Evolutionary conservation across 2,888 invertebrate species (phyloP), one percentile per base, ranked within the genome.

Genomic region (Bedellia somnulentella): DNA sequence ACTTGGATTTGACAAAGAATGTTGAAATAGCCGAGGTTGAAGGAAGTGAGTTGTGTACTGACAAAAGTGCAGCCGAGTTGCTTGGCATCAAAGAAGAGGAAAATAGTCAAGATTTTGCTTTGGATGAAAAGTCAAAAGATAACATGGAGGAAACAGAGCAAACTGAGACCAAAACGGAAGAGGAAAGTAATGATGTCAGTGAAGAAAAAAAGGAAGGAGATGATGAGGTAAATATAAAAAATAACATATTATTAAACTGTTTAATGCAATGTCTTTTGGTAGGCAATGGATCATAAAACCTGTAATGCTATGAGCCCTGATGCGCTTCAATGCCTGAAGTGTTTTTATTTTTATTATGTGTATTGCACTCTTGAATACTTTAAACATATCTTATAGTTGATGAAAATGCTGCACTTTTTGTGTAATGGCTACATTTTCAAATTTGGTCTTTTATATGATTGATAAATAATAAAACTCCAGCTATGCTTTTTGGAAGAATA

Each of bases 1-100:
- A 68, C 35, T 57, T 77, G 39, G 76, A 77, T 47, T 48, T 67
- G 34, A 50, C 57, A 28, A 77, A 73, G 44, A 75, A 73, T 57
- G 68, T 77, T 25, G 76, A 75, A 48, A 67, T 76, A 40, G 59
- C 71, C 13, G 76, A 76, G 44, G 57, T 77, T 2, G 71, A 73
- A 38, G 59, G 55, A 31, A 59, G 64, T 49, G 77, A 75, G 24
- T 37, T 75, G 25, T 73, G 75, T 49, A 46, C 67, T 17, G 73
- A 66, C 4, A 73, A 71, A 43, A 49, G 57, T 25, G 50, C 60
- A 18, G 71, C 68, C 22, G 73, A 73, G 4, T 41, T 71, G 27
- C 44, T 75, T 36, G 57, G 55, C 34, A 53, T 70, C n/a, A 64
- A 68, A 42, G 57, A 63, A 36, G 71, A 71, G 27, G 70, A 70